Percentiles rank a stretch among this genome's conserved stretches.
These are phyloP conservation scores for Drosophila oshimai DNA, from an alignment of 1,140 invertebrate genomes.

Conservation along the genomic window DNA sequence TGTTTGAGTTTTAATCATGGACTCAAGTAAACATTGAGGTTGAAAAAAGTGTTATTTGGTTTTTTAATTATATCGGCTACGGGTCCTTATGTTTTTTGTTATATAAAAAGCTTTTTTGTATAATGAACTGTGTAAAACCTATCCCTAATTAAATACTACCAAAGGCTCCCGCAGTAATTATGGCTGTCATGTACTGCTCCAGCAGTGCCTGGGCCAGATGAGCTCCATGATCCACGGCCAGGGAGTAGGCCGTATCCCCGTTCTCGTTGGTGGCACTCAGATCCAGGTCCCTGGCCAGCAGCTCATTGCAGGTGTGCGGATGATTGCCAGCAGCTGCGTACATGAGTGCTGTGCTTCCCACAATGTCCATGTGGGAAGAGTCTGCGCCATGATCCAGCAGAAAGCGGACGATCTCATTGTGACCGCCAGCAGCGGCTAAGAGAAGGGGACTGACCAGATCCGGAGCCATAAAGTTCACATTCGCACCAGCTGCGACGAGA, in stretches of 20 bases:
- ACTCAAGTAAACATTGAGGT: too few species aligned
- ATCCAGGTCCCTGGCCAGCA: conserved; percentile 89
- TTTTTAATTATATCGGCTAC: too few species aligned
- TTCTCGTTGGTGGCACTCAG: conserved; percentile 90
- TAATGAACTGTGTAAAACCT: background rate
- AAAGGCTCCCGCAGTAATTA: conserved; percentile 58
- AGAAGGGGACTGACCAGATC: conserved; percentile 93
- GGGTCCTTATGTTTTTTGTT: too few species aligned
- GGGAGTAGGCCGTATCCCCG: conserved; percentile 91
- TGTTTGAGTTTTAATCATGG: conserved; percentile 86
- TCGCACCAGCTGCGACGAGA: conserved; percentile 88
- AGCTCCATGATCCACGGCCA: conserved; percentile 85
- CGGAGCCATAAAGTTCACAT: conserved; percentile 88
- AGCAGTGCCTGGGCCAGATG: conserved; percentile 70
- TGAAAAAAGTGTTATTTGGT: too few species aligned
- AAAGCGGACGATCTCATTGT: conserved; percentile 92
- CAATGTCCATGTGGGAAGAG: conserved; percentile 91
- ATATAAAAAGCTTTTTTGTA: background rate
- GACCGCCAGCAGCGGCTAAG: conserved; percentile 92
- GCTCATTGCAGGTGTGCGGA: conserved; percentile 91
- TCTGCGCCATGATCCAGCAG: conserved; percentile 90
- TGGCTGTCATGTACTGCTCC: conserved; percentile 75
- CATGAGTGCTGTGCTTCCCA: conserved; percentile 94
- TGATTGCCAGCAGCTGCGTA: conserved; percentile 94
- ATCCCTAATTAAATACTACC: conserved; percentile 29